A percentile compares a stretch with the other conserved stretches of the same genome.
phyloP scores from a whole-genome alignment of 2,113 vertebrate species.

The Macaca mulatta region DNA sequence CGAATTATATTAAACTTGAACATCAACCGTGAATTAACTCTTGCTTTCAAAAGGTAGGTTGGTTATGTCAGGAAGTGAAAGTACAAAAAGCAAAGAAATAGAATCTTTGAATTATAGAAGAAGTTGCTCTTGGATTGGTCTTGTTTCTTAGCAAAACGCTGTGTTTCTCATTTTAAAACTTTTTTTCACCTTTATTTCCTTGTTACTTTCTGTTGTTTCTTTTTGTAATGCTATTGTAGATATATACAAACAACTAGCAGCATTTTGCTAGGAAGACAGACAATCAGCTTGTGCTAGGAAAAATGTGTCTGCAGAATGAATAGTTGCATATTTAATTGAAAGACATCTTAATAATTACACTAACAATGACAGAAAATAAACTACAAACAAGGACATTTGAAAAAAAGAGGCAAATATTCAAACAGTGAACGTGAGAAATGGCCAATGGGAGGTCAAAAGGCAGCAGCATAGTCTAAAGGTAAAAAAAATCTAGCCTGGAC shows the following conservation, averaged over 20 bases:
- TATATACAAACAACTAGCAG: not conserved
- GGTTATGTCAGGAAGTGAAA: not conserved
- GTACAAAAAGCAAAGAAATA: not conserved
- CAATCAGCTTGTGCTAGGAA: not conserved
- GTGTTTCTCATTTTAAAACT: not conserved
- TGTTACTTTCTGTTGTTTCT: not conserved
- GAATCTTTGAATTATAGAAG: not conserved
- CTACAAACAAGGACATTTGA: not conserved
- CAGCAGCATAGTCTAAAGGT: not conserved
- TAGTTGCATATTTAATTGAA: not conserved
- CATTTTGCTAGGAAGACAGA: not conserved
- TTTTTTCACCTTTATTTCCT: not conserved
- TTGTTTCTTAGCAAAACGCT: not conserved
- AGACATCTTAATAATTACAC: not conserved
- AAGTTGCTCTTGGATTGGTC: not conserved
- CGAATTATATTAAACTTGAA: not conserved
- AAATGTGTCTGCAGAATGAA: not conserved
- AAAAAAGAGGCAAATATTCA: not conserved
- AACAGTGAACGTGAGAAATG: not conserved
- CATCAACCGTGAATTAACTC: not conserved
- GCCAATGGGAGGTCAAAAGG: not conserved
- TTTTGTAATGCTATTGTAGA: not conserved
- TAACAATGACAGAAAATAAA: not conserved
- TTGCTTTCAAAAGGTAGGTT: not conserved
- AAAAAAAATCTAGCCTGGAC: not conserved